Evolutionary conservation across 2,113 vertebrate species (phyloP).

Genomic region (Gobiocypris rarus): DNA sequence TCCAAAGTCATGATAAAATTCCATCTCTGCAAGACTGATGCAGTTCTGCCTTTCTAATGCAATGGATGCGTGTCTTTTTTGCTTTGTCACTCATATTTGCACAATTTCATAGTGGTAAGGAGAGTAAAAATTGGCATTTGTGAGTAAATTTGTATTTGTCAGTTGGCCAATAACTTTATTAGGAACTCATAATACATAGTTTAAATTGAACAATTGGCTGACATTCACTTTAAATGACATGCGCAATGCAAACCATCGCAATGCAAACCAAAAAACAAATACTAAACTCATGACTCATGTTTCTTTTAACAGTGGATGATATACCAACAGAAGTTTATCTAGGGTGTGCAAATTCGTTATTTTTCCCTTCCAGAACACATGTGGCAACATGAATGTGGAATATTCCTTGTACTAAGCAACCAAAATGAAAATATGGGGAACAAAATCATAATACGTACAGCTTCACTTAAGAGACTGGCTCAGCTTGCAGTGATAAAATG

Average conservation of each 20-base stretch:
- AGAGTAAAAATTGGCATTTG: neutral
- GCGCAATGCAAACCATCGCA: neutral
- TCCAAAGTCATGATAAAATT: slow-evolving; percentile 14
- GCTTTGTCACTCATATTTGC: neutral
- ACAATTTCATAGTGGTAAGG: neutral
- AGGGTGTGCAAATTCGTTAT: neutral
- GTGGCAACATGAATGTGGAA: neutral
- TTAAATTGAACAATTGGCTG: neutral
- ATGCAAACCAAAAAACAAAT: too few species aligned
- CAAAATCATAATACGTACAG: neutral
- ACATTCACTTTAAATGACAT: neutral
- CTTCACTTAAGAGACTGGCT: neutral
- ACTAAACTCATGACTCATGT: neutral
- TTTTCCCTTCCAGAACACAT: neutral
- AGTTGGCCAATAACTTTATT: neutral
- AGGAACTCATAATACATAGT: neutral
- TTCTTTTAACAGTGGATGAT: neutral
- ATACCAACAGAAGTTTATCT: neutral
- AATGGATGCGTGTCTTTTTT: neutral
- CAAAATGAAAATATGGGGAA: neutral
- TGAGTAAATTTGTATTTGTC: neutral
- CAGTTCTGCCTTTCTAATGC: slow-evolving; percentile 23
- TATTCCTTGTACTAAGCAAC: neutral
- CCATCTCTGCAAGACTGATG: slow-evolving; percentile 29
- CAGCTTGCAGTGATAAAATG: neutral